Evolutionary conservation across 2,797 vertebrate species (phyloP).

Genomic region (Sandelia bainsii): DNA sequence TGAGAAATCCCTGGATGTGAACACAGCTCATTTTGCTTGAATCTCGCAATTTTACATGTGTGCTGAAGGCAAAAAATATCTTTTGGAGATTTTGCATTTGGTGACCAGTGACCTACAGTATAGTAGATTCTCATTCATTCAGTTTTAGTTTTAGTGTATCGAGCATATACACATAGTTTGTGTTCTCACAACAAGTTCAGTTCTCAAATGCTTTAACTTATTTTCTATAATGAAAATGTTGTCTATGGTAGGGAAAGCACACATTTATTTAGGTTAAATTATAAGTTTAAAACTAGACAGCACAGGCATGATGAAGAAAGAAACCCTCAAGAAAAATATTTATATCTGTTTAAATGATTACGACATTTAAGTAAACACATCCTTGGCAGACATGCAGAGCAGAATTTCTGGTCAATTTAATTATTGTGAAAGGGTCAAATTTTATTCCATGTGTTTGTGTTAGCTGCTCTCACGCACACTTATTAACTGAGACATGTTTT

Average conservation of each 20-base stretch:
- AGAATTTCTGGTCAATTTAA: slow-evolving; percentile 29
- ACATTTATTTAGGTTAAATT: slow-evolving; percentile 69
- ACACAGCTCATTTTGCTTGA: slow-evolving; percentile 14
- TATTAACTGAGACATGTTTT: slow-evolving; percentile 20
- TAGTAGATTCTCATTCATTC: neutral
- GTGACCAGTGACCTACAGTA: neutral
- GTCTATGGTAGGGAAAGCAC: slow-evolving; percentile 43
- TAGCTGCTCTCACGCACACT: neutral
- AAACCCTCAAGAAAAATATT: slow-evolving; percentile 49
- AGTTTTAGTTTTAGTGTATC: no score
- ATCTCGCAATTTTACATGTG: slow-evolving; percentile 14
- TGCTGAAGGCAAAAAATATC: slow-evolving; percentile 9
- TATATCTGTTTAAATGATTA: slow-evolving; percentile 61
- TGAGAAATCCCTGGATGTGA: slow-evolving; percentile 52
- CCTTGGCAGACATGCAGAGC: slow-evolving; percentile 45
- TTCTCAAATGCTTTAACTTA: slow-evolving; percentile 48
- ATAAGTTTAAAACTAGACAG: slow-evolving; percentile 51
- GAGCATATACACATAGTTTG: no score
- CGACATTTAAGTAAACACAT: slow-evolving; percentile 59
- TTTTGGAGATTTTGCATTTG: neutral
- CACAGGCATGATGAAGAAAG: slow-evolving; percentile 48
- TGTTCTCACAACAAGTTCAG: slow-evolving; percentile 17
- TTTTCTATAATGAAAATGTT: slow-evolving; percentile 54
- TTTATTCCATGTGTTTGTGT: slow-evolving; percentile 1
- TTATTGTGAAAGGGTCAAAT: slow-evolving; percentile 11